Evolutionary conservation across 2,113 vertebrate genomes (phyloP), one percentile per base, ranked within the genome.

Genomic region (Halcyon senegalensis): DNA sequence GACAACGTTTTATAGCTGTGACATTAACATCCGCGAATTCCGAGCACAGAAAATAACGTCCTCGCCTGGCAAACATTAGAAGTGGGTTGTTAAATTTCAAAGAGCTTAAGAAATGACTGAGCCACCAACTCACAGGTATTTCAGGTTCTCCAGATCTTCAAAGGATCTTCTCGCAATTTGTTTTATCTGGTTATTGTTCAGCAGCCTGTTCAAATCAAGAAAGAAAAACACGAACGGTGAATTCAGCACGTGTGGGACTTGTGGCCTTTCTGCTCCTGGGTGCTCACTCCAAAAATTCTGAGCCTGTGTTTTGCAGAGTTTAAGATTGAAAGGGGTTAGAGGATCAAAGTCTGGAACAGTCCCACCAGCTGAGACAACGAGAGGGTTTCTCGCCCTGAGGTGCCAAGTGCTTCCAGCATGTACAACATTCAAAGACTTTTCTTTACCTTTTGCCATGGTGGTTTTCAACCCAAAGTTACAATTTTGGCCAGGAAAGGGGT

Each of bases 171-270:
- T 95, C 69, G 69, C 73, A 0, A 98, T 96, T 20, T 97, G 94
- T 46, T 94, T 97, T 80, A 98, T 97, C 68, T 91, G 87, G 27
- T 98, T 98, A 13, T 98, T 98, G 94, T 98, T 98, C 94, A 98
- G 93, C 87, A 98, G 95, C 86, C 98, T 98, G 91, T 48, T 62
- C 59, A 74, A 56, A 80, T 24, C 5, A 12, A 76, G 37, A 56
- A 68, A 80, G 27, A 48, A 76, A 91, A 95, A 15, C 1, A 11
- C 7, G 91, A 41, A 8, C 2, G 0, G 37, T 90, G n/a, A 93
- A 76, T 58, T 23, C 35, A 67, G 43, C 17, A 75, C 0, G 0
- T 8, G 8, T 28, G 60, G 67, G 17, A 19, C 18, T 58, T 16
- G 23, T 27, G 44, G 44, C 25, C 16, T 35, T 70, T 63, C 25